These are phyloP conservation scores for rabbit (Oryctolagus cuniculus) DNA, from an alignment of 2,113 vertebrate species.

Conservation along the genomic window mOryCun1.1 NC_091445.1:79892001-79892500, in stretches of 20 bases:
- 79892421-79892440: slow-evolving; percentile 3
- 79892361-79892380: neutral
- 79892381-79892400: neutral
- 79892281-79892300: neutral
- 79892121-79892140: neutral
- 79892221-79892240: neutral
- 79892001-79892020: neutral
- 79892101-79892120: neutral
- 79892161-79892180: neutral
- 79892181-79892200: neutral
- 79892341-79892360: neutral
- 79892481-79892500: neutral
- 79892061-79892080: neutral
- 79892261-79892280: neutral
- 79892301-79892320: neutral
- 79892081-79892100: neutral
- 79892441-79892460: neutral
- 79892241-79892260: neutral
- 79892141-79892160: neutral
- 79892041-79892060: neutral
- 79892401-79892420: neutral
- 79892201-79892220: neutral
- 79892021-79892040: neutral
- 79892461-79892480: neutral
- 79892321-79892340: neutral